A percentile compares a stretch with the other conserved stretches of the same genome.
These are phyloP conservation scores for Marcusenius ussheri DNA, from an alignment of 2,113 vertebrate genomes.

Conservation along the genomic window DNA sequence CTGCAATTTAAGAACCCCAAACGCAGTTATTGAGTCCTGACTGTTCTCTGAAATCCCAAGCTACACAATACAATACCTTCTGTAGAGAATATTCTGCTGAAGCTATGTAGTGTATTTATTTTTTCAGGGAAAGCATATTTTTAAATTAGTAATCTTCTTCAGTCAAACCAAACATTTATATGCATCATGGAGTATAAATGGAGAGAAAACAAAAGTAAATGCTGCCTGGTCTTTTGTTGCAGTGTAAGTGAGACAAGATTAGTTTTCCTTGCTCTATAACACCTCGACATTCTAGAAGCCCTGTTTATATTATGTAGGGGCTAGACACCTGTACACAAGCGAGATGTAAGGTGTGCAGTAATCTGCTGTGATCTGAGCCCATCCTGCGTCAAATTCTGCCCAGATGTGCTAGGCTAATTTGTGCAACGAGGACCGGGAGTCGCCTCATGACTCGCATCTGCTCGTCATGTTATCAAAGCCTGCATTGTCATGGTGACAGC, in stretches of 20 bases:
- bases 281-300: neutral
- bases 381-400: neutral
- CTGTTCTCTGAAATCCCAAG: neutral
- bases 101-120: neutral
- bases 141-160: neutral
- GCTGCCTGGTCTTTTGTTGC: neutral
- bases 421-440: neutral
- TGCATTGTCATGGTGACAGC: neutral
- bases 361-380: neutral
- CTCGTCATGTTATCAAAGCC: neutral
- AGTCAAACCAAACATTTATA: neutral
- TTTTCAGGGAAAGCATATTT: neutral
- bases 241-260: neutral
- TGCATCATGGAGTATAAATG: neutral
- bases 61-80: neutral
- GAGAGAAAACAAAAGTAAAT: neutral
- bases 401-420: conserved; percentile 8
- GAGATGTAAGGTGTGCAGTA: neutral
- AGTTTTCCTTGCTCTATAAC: neutral
- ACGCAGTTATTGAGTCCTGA: neutral
- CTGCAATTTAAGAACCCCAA: neutral
- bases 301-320: too few species aligned
- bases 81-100: neutral
- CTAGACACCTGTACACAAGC: neutral
- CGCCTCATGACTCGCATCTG: conserved; percentile 12